phyloP scores from a whole-genome alignment of 1,140 invertebrate species.

The Tenebrio molitor region DNA sequence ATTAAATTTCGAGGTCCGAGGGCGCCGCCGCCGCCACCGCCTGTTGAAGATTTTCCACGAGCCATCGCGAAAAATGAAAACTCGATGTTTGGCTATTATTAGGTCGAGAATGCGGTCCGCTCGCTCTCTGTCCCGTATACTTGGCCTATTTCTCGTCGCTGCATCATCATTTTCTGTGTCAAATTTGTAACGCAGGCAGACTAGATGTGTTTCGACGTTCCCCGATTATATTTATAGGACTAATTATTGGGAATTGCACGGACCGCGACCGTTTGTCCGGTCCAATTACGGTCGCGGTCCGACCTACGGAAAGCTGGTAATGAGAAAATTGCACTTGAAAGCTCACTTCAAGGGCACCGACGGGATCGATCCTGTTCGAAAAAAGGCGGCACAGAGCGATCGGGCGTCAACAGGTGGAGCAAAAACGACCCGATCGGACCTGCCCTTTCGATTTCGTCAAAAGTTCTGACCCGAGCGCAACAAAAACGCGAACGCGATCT shows the following conservation, averaged over 20 bases:
- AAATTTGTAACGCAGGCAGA: neutral
- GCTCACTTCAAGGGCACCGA: neutral
- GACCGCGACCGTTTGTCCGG: conserved; percentile 1
- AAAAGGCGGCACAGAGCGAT: too few species aligned
- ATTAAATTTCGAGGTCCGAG: conserved; percentile 21
- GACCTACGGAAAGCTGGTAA: too few species aligned
- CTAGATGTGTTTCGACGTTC: neutral
- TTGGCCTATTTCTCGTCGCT: conserved; percentile 10
- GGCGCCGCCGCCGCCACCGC: neutral
- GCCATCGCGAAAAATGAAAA: conserved; percentile 12
- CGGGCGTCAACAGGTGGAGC: too few species aligned
- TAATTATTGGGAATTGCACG: neutral
- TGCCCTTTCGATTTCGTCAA: too few species aligned
- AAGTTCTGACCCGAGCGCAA: too few species aligned
- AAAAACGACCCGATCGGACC: too few species aligned
- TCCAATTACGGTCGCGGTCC: neutral
- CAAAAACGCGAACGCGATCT: too few species aligned
- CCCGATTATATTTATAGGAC: conserved; percentile 3
- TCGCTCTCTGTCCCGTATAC: neutral
- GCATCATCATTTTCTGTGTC: conserved; percentile 13
- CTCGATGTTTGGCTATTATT: conserved; percentile 18
- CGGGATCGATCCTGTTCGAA: too few species aligned
- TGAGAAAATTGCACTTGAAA: neutral
- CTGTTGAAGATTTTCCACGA: conserved; percentile 16
- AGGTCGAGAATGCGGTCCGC: neutral